Evolutionary conservation across 2,113 vertebrate species (phyloP).

Genomic region (Smithornis capensis): DNA sequence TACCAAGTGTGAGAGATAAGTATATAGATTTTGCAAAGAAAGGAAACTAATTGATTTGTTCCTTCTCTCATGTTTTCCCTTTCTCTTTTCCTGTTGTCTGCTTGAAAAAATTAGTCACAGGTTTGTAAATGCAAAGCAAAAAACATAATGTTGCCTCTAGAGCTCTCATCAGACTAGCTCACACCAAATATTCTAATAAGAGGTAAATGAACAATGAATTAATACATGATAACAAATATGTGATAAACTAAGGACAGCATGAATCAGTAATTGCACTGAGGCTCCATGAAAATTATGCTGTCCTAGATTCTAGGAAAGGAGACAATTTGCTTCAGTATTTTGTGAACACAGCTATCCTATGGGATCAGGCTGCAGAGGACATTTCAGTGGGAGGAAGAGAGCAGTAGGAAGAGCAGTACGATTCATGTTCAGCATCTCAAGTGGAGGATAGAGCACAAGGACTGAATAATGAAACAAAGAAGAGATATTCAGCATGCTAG

Average conservation of each 20-base stretch:
- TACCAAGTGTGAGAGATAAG: not conserved
- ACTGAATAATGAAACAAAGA: conserved; percentile 97
- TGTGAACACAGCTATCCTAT: conserved; percentile 70
- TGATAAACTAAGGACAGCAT: conserved; percentile 48
- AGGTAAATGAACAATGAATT: conserved; percentile 60
- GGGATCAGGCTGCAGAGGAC: conserved; percentile 79
- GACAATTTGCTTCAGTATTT: conserved; percentile 70
- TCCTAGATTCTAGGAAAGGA: conserved; percentile 52
- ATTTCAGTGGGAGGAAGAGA: conserved; percentile 76
- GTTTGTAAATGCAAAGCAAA: conserved; percentile 38
- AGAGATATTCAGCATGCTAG: conserved; percentile 90
- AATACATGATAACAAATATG: conserved; percentile 67
- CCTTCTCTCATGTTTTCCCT: not conserved
- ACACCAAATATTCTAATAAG: conserved; percentile 66
- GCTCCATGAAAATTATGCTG: conserved; percentile 55
- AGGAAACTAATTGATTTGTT: not conserved
- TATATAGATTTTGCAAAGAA: not conserved
- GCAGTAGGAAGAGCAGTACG: conserved; percentile 75
- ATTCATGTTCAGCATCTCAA: conserved; percentile 93
- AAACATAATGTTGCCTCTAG: conserved; percentile 60
- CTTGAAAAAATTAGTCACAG: conserved; percentile 32
- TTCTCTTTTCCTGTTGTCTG: conserved; percentile 1
- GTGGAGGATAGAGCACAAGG: conserved; percentile 83
- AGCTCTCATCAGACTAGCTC: conserved; percentile 41
- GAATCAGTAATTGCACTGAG: conserved; percentile 65